Evolutionary conservation across 1,140 invertebrate species (phyloP).

Genomic region (Globodera rostochiensis): DNA sequence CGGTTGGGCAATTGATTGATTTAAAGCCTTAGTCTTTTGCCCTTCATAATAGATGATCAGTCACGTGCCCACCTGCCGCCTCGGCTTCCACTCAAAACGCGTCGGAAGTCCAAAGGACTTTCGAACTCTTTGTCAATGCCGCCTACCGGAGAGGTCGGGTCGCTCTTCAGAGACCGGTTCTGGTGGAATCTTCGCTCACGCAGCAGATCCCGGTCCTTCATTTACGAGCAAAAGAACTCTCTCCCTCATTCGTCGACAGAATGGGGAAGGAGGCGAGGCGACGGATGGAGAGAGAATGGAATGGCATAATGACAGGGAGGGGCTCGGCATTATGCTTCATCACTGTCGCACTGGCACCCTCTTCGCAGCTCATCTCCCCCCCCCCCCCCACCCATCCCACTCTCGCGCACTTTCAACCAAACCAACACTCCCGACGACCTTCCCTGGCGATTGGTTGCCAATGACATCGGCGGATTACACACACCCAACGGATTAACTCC

Average conservation of each 20-base stretch:
- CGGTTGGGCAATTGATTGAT: background rate
- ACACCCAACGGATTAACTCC: background rate
- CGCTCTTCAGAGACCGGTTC: constrained; percentile 26
- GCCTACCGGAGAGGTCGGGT: constrained; percentile 38
- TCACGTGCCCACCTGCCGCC: background rate
- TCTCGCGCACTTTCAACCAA: background rate
- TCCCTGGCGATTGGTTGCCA: background rate
- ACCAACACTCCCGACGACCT: background rate
- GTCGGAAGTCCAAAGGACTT: constrained; percentile 31
- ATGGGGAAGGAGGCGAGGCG: background rate
- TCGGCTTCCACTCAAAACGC: constrained; percentile 34
- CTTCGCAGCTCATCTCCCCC: background rate
- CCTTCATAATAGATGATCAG: background rate
- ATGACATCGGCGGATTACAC: constrained; percentile 1
- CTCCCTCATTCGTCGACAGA: background rate
- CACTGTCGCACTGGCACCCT: too few species aligned
- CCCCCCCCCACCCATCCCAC: background rate
- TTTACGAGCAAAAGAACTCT: background rate
- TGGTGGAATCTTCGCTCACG: constrained; percentile 23
- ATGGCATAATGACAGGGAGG: background rate
- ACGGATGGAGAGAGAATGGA: background rate
- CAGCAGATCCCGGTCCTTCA: constrained; percentile 20
- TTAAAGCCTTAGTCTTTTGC: background rate
- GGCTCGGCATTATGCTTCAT: background rate
- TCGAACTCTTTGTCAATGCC: constrained; percentile 22